Evolutionary conservation across 2,888 invertebrate genomes (phyloP).

Genomic region (Urechis unicinctus): DNA sequence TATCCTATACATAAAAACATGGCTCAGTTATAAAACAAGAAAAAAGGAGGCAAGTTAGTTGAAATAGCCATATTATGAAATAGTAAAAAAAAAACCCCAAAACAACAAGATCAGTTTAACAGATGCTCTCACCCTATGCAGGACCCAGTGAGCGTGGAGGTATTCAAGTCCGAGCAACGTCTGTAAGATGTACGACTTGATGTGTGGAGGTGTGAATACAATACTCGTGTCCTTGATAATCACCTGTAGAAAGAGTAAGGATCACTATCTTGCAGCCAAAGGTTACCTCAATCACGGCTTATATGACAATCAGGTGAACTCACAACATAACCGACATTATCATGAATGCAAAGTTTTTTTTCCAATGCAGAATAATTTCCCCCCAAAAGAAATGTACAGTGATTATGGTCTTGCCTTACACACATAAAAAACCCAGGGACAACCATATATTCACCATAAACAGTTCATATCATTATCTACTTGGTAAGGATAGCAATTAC

Average conservation of each 20-base stretch:
- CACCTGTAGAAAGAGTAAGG: slow-evolving; percentile 19
- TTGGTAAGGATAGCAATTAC: slow-evolving; percentile 50
- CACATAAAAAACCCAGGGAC: background rate
- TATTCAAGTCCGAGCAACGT: slow-evolving; percentile 91
- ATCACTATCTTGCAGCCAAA: background rate
- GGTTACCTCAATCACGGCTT: no score
- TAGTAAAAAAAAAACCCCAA: no score
- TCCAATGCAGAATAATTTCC: no score
- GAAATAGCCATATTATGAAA: no score
- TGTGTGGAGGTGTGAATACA: slow-evolving; percentile 69
- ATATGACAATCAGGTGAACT: no score
- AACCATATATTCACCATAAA: background rate
- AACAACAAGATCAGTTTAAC: no score
- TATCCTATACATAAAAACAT: slow-evolving; percentile 58
- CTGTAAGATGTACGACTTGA: slow-evolving; percentile 93
- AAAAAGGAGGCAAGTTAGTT: background rate
- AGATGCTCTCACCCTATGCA: slow-evolving; percentile 67
- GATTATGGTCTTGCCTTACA: background rate
- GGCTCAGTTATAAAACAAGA: background rate
- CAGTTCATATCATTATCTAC: background rate
- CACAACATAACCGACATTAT: no score
- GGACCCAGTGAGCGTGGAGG: slow-evolving; percentile 89
- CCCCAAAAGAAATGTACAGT: no score
- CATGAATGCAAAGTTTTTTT: no score
- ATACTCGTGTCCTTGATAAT: slow-evolving; percentile 29